Evolutionary conservation across 2,888 invertebrate genomes (phyloP), one percentile per base, ranked within the genome.

Genomic region (Rhagophthalmus giganteus): DNA sequence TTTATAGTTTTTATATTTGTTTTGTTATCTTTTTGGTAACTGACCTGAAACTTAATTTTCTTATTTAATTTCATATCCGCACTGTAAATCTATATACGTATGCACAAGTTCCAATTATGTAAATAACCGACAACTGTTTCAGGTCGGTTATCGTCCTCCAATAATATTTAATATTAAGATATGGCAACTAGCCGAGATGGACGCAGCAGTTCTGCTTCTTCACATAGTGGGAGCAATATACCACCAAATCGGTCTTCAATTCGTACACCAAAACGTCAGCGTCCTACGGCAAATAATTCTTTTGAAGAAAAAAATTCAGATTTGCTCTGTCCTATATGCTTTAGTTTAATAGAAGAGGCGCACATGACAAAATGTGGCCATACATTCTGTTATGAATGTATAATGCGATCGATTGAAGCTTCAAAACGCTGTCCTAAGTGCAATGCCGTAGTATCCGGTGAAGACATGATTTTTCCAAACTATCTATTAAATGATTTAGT

Each of bases 341-440:
- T 93, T 74, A 90, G 92, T 72, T 76, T 90, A 34, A 90, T 94
- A 53, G 87, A 87, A 60, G 93, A 93, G 73, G 93, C 94, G 0
- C 87, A 92, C 73, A 91, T 94, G 66, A 94, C 94, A 0, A 84
- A 87, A 60, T 94, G 95, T 75, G 94, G 94, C 0, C 94, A 95
- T 72, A 93, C 93, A 1, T 95, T 91, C 76, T 95, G 95, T 74
- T 86, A 84, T 68, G 80, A 82, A 10, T 95, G 94, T 74, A 89
- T 94, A 35, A 74, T 77, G 11, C 81, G 81, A 59, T 82, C 85
- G 1, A 76, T 90, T 26, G 85, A 86, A 64, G 75, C 78, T 1
- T 79, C 78, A 51, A 82, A 83, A 49, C 79, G 87, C 32, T 94
- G 94, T 71, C 93, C 94, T 1, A 90, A 90, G 71, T 94, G 94